Evolutionary conservation across 1,140 invertebrate species (phyloP).

Genomic region (Meloidogyne floridensis): DNA sequence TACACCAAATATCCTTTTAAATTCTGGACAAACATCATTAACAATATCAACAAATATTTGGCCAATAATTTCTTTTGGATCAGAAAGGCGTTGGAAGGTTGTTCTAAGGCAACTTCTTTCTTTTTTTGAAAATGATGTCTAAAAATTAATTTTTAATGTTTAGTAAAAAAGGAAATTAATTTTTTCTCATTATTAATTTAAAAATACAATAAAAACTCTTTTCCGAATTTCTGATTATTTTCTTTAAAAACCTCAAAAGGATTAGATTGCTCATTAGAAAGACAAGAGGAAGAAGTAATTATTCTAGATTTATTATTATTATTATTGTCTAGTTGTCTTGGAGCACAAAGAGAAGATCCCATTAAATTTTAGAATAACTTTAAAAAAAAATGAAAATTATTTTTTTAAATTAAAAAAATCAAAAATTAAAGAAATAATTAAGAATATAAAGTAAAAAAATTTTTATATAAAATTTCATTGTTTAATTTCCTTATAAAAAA

Average conservation of each 20-base stretch:
- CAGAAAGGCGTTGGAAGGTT: slow-evolving; percentile 59
- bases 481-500: no score
- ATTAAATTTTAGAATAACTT: slow-evolving; percentile 17
- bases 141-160: neutral
- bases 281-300: slow-evolving; percentile 57
- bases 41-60: slow-evolving; percentile 63
- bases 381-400: neutral
- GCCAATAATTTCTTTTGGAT: slow-evolving; percentile 64
- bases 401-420: no score
- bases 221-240: neutral
- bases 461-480: no score
- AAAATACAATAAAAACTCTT: no score
- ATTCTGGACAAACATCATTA: slow-evolving; percentile 60
- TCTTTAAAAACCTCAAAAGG: slow-evolving; percentile 51
- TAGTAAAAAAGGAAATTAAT: no score
- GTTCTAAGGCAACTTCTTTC: slow-evolving; percentile 59
- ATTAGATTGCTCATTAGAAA: slow-evolving; percentile 64
- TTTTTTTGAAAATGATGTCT: slow-evolving; percentile 56
- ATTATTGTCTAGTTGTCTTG: slow-evolving; percentile 14
- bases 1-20: slow-evolving; percentile 64
- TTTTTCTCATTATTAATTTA: no score
- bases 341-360: slow-evolving; percentile 55
- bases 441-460: no score
- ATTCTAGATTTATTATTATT: slow-evolving; percentile 38
- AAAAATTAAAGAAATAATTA: no score